Evolutionary conservation across 2,797 vertebrate genomes (phyloP), one percentile per base, ranked within the genome.

Genomic region (Coranthus polyacanthus): DNA sequence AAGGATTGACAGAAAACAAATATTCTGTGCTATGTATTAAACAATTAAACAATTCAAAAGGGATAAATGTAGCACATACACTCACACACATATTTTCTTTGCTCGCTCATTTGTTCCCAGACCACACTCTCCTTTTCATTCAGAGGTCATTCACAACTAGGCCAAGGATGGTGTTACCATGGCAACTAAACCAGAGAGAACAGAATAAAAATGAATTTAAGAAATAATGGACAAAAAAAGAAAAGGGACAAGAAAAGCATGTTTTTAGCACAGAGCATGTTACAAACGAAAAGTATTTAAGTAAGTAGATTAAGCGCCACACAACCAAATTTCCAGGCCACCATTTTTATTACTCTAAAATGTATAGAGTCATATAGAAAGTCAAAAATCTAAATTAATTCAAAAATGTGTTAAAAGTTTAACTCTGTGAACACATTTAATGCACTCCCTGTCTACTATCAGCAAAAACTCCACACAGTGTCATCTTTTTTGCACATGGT

Each of bases 161-260:
- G 90, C 83, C 85, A 92, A 81, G 67, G 83, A 89, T 87, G 74
- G 42, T 72, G 87, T 93, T 90, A 79, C 89, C 82, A 90, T 93
- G 82, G 85, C 67, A 92, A 93, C 91, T 72, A 78, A 74, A 84
- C 74, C 62, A 75, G 69, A 68, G 53, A 72, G 72, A 84, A 83
- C 49, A 83, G 47, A 78, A 58, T 78, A 77, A 83, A 73, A 59
- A 67, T 44, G 68, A 63, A 53, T 76, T 49, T 4, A 22, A 61
- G 61, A 52, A 67, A 64, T 53, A 60, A 37, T n/a, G 10, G 47
- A 50, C n/a, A 18, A 41, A 38, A 46, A 22, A 11, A 37, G n/a
- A 41, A 37, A 9, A 38, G 2, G 18, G 29, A 13, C 6, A 22
- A 73, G 26, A 75, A 76, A 62, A 58, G 12, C 10, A 63, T 68